Conservation (phyloP, 1,140 invertebrate genomes). For the Artemia franciscana region DNA sequence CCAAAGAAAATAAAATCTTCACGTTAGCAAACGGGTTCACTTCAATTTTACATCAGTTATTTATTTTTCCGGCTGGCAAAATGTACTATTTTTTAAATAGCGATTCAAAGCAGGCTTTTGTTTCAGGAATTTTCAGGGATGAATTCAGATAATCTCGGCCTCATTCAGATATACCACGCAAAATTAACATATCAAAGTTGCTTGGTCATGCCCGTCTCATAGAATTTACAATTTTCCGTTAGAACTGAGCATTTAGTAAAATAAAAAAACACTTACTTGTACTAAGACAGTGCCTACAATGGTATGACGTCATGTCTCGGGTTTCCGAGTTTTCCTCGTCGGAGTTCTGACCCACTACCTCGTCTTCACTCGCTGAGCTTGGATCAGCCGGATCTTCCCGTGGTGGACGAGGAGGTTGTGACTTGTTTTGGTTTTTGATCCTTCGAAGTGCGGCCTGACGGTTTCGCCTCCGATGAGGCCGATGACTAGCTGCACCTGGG, state of each 20-base stretch:
- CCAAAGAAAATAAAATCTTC: too few relatives aligned
- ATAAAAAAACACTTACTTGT: constrained; percentile 27
- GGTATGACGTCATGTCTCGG: constrained; percentile 31
- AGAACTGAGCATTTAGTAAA: background rate
- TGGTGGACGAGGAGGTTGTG: constrained; percentile 30
- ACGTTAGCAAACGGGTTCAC: too few relatives aligned
- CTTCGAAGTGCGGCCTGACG: constrained; percentile 66
- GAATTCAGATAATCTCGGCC: too few relatives aligned
- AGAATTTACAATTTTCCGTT: too few relatives aligned
- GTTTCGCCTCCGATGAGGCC: constrained; percentile 58
- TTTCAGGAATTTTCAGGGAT: too few relatives aligned
- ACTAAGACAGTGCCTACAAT: constrained; percentile 32
- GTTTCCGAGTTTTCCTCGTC: constrained; percentile 74
- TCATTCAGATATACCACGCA: too few relatives aligned
- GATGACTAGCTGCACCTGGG: constrained; percentile 83
- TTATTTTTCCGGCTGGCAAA: too few relatives aligned
- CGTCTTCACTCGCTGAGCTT: constrained; percentile 81
- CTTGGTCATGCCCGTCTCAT: too few relatives aligned
- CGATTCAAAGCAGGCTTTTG: too few relatives aligned
- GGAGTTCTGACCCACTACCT: constrained; percentile 32
- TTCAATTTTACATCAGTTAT: too few relatives aligned
- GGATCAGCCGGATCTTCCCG: constrained; percentile 26
- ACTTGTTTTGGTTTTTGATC: constrained; percentile 41
- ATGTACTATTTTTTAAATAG: too few relatives aligned
- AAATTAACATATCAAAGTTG: too few relatives aligned